Evolutionary conservation across 2,888 invertebrate species (phyloP), one percentile per base, ranked within the genome.

Genomic region (Tachina grossa): DNA sequence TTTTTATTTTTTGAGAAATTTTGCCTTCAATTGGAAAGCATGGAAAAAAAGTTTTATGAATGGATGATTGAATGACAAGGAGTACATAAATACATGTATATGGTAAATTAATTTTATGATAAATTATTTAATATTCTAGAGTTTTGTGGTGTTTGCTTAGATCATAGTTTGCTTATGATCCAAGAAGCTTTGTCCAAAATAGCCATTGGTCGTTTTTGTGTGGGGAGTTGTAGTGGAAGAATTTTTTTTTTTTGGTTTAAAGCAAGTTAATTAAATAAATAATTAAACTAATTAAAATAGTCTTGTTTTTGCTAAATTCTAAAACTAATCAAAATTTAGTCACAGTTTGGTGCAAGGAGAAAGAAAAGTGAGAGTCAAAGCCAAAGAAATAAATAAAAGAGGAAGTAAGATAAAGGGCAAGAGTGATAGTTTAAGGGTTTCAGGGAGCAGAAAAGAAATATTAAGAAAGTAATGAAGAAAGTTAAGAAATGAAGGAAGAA

Each of bases 221-320:
- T 55, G 49, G 19, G 22, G 55, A 43, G 9, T 14, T 31, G 22
- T 4, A 75, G 45, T 47, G 22, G 51, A 31, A 65, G 55, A 69
- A 39, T 47, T 47, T 49, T 13, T 45, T 61, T 49, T 78, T 88
- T 88, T 91, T 91, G 90, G 90, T 90, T 89, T 91, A 89, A 89
- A 89, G 91, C 91, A 89, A 31, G 88, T 87, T 89, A 89, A 89
- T 90, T 91, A 90, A 90, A 89, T 90, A 89, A 90, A 87, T 86
- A 66, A 79, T 78, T 88, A 88, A 87, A 81, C 81, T 81, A 81
- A 75, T 68, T 68, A 81, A 89, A 89, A 89, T 89, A 85, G 41
- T 66, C n/a, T 68, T 31, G 31, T 57, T 31, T 77, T 59, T 59
- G 68, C 85, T 83, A 85, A 83, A 79, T 76, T 79, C 79, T 83